Conservation (phyloP, 2,113 vertebrate genomes). For the Rhea pennata region DNA sequence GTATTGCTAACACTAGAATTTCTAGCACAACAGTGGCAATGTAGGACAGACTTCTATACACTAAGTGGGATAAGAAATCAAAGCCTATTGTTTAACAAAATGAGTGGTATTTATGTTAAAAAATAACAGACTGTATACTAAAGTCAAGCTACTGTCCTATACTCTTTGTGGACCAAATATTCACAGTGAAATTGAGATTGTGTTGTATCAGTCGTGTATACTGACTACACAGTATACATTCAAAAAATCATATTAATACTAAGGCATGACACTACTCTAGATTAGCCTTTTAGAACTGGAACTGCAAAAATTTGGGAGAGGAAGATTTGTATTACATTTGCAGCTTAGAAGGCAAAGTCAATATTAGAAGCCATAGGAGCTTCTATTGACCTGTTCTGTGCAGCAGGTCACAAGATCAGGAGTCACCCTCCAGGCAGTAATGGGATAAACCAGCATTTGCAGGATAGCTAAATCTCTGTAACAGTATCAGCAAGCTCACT, state of each 20-base stretch:
- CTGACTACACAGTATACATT: background rate
- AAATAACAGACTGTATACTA: background rate
- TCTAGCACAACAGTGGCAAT: background rate
- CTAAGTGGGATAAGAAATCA: background rate
- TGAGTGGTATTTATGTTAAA: background rate
- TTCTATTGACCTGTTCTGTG: background rate
- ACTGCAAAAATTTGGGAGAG: background rate
- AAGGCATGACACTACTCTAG: background rate
- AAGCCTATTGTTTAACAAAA: background rate
- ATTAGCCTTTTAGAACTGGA: background rate
- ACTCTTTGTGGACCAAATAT: background rate
- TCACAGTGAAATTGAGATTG: background rate
- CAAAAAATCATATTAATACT: background rate
- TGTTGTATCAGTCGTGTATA: background rate
- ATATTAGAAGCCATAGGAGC: background rate
- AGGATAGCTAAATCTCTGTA: rapidly evolving
- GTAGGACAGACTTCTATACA: background rate
- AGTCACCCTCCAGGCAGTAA: background rate
- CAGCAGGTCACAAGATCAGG: background rate
- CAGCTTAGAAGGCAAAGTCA: background rate
- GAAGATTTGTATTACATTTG: background rate
- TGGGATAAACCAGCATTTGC: background rate
- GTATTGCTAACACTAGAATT: background rate
- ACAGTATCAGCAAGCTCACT: background rate
- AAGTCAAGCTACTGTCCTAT: background rate